Evolutionary conservation across 2,113 vertebrate genomes (phyloP).

Genomic region (Solea solea): DNA sequence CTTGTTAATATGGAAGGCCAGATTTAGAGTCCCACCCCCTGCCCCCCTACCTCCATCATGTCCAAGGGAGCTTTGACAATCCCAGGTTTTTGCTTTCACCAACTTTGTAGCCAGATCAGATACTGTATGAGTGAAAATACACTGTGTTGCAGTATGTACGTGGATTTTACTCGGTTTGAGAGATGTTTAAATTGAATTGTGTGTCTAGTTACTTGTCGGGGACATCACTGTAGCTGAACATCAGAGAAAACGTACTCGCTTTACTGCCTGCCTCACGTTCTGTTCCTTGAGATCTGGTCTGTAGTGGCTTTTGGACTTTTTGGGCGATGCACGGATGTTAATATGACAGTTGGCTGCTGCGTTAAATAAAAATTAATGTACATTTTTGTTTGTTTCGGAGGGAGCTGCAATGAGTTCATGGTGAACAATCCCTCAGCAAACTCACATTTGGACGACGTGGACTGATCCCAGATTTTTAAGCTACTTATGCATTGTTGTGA

Average conservation of each 20-base stretch:
- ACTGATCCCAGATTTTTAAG: constrained; percentile 30
- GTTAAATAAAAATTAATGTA: constrained; percentile 27
- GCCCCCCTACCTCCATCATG: background rate
- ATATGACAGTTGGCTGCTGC: constrained; percentile 8
- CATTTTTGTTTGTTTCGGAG: constrained; percentile 19
- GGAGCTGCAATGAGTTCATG: constrained; percentile 23
- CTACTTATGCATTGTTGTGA: constrained; percentile 40
- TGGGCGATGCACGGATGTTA: background rate
- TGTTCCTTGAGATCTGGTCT: no score
- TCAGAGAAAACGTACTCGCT: background rate
- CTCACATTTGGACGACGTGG: background rate
- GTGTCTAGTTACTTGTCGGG: background rate
- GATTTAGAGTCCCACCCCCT: constrained; percentile 41
- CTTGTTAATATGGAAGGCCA: constrained; percentile 42
- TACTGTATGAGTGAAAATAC: constrained; percentile 17
- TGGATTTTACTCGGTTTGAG: constrained; percentile 10
- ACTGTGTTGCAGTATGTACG: constrained; percentile 21
- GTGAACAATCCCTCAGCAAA: constrained; percentile 35
- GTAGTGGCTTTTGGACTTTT: no score
- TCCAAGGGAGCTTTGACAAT: constrained; percentile 68
- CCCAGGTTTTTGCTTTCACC: constrained; percentile 52
- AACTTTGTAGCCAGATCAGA: constrained; percentile 37
- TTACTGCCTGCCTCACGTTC: no score
- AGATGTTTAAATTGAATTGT: constrained; percentile 7
- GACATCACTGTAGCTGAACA: constrained; percentile 14